Evolutionary conservation across 1,140 invertebrate species (phyloP).

Genomic region (Euglossa dilemma): DNA sequence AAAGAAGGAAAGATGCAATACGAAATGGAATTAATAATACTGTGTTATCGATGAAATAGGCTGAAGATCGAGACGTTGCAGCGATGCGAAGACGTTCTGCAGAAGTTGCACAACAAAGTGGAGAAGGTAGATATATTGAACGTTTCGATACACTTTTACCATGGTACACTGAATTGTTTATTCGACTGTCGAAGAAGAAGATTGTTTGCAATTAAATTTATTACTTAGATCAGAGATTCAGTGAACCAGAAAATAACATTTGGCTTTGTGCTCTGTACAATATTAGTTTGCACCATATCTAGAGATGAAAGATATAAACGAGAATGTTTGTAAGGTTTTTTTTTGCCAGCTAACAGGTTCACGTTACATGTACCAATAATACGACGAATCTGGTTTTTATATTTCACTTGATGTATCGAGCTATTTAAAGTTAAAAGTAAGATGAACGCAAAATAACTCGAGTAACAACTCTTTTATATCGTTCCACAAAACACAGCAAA

Average conservation of each 20-base stretch:
- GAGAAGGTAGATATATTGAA: conserved; percentile 81
- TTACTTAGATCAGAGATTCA: background rate
- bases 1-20: background rate
- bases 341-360: background rate
- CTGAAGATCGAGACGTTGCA: conserved; percentile 86
- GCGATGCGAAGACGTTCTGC: conserved; percentile 86
- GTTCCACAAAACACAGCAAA: conserved; percentile 7
- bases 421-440: background rate
- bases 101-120: conserved; percentile 85
- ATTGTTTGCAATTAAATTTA: background rate
- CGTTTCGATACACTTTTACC: background rate
- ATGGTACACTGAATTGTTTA: background rate
- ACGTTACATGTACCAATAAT: no score
- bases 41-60: conserved; percentile 75
- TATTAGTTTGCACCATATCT: background rate
- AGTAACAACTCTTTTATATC: conserved; percentile 39
- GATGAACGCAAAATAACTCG: background rate
- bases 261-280: conserved; percentile 9
- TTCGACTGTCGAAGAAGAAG: background rate
- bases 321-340: background rate
- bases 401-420: background rate
- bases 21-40: conserved; percentile 11
- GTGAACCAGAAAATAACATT: background rate
- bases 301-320: conserved; percentile 37
- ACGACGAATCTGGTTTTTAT: background rate